These are phyloP conservation scores for Melanostigma gelatinosum DNA, from an alignment of 2,113 vertebrate genomes.

Conservation along the genomic window DNA sequence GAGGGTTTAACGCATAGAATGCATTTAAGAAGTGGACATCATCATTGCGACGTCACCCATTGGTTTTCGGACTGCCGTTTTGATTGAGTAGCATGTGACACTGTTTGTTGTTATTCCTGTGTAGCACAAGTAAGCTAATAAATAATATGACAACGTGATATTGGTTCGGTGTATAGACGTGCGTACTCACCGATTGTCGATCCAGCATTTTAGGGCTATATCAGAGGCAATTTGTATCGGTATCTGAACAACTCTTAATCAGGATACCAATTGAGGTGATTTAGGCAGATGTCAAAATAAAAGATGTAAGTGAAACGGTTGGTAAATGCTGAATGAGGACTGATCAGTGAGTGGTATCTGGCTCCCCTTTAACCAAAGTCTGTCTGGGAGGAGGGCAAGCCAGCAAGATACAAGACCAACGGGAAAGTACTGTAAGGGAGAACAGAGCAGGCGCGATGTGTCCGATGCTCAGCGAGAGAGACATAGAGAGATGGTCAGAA, in stretches of 20 bases:
- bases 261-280: constrained; percentile 27
- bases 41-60: background rate
- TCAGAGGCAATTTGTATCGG: background rate
- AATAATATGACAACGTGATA: background rate
- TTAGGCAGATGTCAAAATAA: constrained; percentile 39
- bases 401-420: constrained; percentile 4
- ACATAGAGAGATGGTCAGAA: constrained; percentile 42
- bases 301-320: constrained; percentile 24
- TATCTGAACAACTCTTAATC: background rate
- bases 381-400: background rate
- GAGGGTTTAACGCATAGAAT: too few species aligned
- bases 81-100: background rate
- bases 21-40: background rate
- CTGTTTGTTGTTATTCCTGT: background rate
- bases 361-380: constrained; percentile 43
- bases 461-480: constrained; percentile 28
- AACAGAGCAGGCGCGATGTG: constrained; percentile 23
- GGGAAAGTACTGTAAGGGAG: constrained; percentile 6
- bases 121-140: background rate
- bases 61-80: too few species aligned
- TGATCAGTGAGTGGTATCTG: constrained; percentile 44
- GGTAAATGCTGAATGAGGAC: constrained; percentile 32
- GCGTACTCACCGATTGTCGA: background rate
- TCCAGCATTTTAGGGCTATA: background rate
- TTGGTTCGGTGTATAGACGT: background rate